Base-by-base conservation (phyloP, 2,113 vertebrate genomes). In the Oenanthe oenanthe region DNA sequence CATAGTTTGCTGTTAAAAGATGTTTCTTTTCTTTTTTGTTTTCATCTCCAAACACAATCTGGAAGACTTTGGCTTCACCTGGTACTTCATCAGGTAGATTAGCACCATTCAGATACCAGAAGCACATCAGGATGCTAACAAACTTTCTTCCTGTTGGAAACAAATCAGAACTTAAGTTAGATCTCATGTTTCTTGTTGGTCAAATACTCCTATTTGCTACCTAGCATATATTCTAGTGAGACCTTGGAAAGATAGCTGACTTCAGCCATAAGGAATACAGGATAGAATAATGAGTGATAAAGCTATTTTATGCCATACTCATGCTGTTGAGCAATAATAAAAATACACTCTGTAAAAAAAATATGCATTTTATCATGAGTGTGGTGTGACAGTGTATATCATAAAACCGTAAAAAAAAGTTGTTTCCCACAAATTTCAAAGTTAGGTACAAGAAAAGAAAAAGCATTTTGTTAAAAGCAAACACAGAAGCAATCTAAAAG, bases 121-220 rank as follows among this genome's bases (percentile, higher is more conserved):
- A 99, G 34, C 98, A 98, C 99, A 99, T 99, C 96, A 99, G 95
- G 96, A 99, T 99, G 70, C 98, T 98, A 96, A 99, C 99, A 98
- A 99, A 99, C 91, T 98, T 99, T 68, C 99, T 98, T 86, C 98
- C 99, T 99, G 95, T 91, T 96, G 91, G 96, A 80, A 93, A 96
- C 20, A 97, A 97, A 97, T 45, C 78, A 96, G 88, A 75, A 40
- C 16, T 10, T 15, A 65, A 76, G 17, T 36, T n/a, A 58, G 32
- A 70, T 14, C 8, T 79, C 32, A 18, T 14, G 5, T 57, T 77
- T 74, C 40, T 40, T 24, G 43, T 5, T 2, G 4, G 45, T 43
- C 67, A 77, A 45, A 74, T 60, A 72, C 8, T 84, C 31, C 24
- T 80, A 12, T 57, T 79, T 63, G 13, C 38, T 65, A 53, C 10